Evolutionary conservation across 2,797 vertebrate genomes (phyloP).

Genomic region (Florisuga fusca): DNA sequence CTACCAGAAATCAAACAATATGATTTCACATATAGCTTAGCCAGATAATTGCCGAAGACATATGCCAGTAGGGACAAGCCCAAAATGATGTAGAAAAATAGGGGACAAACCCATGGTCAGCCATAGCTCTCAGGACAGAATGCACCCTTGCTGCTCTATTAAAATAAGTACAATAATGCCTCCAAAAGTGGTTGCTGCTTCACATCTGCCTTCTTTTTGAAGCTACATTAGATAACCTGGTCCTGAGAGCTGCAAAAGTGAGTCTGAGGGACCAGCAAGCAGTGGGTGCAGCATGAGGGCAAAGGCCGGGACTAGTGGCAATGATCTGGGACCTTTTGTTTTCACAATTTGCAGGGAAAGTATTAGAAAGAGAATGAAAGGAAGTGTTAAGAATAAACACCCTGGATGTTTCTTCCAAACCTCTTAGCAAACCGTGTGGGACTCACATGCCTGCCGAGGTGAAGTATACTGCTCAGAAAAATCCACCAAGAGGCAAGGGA

Average conservation of each 20-base stretch:
- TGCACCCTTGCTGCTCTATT: not conserved
- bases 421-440: not conserved
- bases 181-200: not conserved
- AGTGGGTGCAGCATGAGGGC: rapidly evolving
- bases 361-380: not conserved
- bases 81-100: not conserved
- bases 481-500: not conserved
- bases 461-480: not conserved
- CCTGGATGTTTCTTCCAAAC: not conserved
- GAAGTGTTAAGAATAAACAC: not conserved
- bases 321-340: not conserved
- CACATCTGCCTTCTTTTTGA: not conserved
- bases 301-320: rapidly evolving
- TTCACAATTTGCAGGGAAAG: not conserved
- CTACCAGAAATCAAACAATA: not conserved
- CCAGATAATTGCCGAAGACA: not conserved
- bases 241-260: not conserved
- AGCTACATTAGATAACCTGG: not conserved
- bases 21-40: not conserved
- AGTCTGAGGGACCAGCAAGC: not conserved
- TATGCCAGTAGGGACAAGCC: not conserved
- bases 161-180: not conserved
- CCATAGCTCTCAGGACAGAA: not conserved
- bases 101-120: not conserved
- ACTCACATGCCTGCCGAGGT: rapidly evolving